Conservation (phyloP, 2,888 invertebrate genomes). For the Autographa pulchrina region DNA sequence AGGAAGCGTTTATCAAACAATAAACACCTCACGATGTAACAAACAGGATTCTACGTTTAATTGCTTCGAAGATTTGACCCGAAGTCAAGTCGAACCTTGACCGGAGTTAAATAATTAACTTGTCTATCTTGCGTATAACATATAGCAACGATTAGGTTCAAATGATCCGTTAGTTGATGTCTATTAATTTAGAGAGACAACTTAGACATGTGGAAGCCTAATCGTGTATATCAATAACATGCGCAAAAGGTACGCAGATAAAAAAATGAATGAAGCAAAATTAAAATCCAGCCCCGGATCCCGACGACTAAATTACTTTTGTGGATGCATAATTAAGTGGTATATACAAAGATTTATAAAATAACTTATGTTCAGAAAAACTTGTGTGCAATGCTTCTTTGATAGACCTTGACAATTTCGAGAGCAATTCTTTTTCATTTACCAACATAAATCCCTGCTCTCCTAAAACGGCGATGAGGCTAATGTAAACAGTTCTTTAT, state of each 20-base stretch:
- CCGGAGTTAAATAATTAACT: slow-evolving; percentile 47
- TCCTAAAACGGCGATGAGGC: not conserved
- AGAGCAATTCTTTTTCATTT: no score
- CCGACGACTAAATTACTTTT: not conserved
- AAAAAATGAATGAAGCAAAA: no score
- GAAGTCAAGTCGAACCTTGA: slow-evolving; percentile 57
- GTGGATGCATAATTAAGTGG: no score
- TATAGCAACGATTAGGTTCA: slow-evolving; percentile 36
- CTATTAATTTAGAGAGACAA: not conserved
- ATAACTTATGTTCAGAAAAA: no score
- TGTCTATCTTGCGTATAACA: slow-evolving; percentile 47
- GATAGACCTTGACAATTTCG: no score
- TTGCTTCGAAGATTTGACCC: slow-evolving; percentile 38
- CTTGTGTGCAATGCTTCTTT: no score
- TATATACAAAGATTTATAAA: no score
- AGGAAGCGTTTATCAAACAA: slow-evolving; percentile 56
- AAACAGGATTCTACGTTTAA: slow-evolving; percentile 41
- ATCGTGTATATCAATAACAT: not conserved
- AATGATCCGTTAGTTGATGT: slow-evolving; percentile 24
- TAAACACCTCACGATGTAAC: slow-evolving; percentile 47
- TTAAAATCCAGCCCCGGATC: not conserved
- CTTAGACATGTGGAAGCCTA: not conserved
- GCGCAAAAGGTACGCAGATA: not conserved
- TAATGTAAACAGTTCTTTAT: not conserved
- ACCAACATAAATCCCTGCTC: not conserved